Base-by-base conservation (phyloP, 2,797 vertebrate species). In the Ambastaia sidthimunki region DNA sequence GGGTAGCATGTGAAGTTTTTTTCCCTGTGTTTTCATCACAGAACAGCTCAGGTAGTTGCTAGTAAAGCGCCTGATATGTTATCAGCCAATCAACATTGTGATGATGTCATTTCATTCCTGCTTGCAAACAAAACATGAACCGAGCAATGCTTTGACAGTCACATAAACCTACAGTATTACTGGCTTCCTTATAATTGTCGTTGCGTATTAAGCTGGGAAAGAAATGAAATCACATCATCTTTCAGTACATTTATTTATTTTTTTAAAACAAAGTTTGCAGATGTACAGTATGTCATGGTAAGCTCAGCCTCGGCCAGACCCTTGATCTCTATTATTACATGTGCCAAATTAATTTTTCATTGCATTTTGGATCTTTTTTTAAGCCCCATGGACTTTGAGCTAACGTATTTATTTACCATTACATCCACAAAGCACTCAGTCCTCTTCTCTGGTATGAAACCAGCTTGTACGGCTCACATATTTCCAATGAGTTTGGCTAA, bases 401-500 rank as follows among this genome's bases (percentile, higher is more conserved):
- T 44, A 44, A 77, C 70, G 67, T 80, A 85, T 83, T 82, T 82
- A 74, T 84, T 83, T 78, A 77, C 31, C n/a, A 37, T 80, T 55
- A 55, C 73, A 59, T 76, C 79, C 69, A 80, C 79, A 74, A 81
- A 59, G 15, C 66, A 71, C 23, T 50, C 48, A 25, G 9, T 9
- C 57, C 0, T 44, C 41, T 75, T 70, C 71, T 41, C 66, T 70
- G 78, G 75, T 34, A 69, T 65, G 60, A 83, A 74, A 71, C 62
- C 47, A 13, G 23, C 37, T 7, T 28, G 54, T 57, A 86, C 47
- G 82, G 34, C 82, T 84, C 85, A 80, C 80, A 76, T 81, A 75
- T 75, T 86, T 74, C 62, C 74, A 84, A 86, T 86, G 82, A 86
- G 82, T 73, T 84, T 76, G 76, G 60, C 74, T 86, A 86, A 86